A percentile compares a stretch with the other conserved stretches of the same genome.
phyloP scores from a whole-genome alignment of 2,888 invertebrate species.

The Taenaris catops region DNA sequence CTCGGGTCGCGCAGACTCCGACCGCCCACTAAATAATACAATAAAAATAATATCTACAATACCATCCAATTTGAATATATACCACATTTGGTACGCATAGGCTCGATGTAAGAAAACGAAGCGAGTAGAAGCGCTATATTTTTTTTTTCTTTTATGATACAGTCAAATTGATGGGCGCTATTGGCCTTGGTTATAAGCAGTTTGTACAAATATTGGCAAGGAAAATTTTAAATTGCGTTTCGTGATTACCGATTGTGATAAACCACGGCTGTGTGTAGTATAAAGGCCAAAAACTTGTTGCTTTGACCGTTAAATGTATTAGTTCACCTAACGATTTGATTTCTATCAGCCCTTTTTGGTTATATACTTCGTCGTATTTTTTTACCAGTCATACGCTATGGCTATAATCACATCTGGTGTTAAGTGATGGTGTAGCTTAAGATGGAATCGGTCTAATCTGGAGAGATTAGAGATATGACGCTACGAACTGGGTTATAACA shows the following conservation, averaged over 20 bases:
- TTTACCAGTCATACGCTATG: too few species aligned
- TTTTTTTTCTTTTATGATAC: slow-evolving; percentile 13
- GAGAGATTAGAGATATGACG: too few species aligned
- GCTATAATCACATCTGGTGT: too few species aligned
- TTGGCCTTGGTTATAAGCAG: slow-evolving; percentile 14
- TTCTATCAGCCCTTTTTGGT: too few species aligned
- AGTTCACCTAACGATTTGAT: too few species aligned
- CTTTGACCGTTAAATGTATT: too few species aligned
- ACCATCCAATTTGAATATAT: slow-evolving; percentile 57
- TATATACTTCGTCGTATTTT: too few species aligned
- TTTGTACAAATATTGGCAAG: slow-evolving; percentile 11
- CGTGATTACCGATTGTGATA: background rate
- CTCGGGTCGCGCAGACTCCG: slow-evolving; percentile 55
- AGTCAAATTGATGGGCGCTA: slow-evolving; percentile 13
- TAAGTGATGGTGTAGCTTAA: too few species aligned
- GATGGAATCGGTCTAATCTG: too few species aligned
- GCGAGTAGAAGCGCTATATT: slow-evolving; percentile 1
- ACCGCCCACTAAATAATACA: slow-evolving; percentile 61
- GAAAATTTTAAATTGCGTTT: slow-evolving; percentile 8
- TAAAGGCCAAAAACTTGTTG: too few species aligned
- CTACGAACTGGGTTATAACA: too few species aligned
- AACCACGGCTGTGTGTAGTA: too few species aligned
- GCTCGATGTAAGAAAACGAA: slow-evolving; percentile 4
- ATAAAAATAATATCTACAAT: slow-evolving; percentile 64
- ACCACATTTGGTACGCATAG: slow-evolving; percentile 30